phyloP scores from a whole-genome alignment of 2,797 vertebrate genomes.

The Muscicapa striata region DNA sequence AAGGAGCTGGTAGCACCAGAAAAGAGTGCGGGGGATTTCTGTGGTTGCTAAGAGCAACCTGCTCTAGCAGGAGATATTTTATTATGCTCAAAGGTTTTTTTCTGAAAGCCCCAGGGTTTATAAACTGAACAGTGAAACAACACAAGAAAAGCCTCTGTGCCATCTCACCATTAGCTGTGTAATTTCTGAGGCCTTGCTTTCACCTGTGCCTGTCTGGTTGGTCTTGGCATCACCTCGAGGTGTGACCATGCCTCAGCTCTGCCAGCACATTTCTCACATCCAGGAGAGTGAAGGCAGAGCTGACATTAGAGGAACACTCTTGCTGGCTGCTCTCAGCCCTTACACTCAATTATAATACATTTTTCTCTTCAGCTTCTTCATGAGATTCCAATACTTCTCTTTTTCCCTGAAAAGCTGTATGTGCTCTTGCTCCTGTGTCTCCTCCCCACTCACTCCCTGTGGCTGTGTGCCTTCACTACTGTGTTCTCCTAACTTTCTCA shows the following conservation, averaged over 20 bases:
- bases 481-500: background rate
- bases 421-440: background rate
- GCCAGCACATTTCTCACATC: fast-evolving
- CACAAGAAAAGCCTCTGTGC: background rate
- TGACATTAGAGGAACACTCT: background rate
- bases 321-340: background rate
- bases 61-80: background rate
- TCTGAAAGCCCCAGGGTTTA: background rate
- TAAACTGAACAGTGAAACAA: background rate
- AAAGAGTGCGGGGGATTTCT: background rate
- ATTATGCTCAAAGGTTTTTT: background rate
- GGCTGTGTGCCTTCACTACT: fast-evolving
- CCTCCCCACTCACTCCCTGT: fast-evolving
- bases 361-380: background rate
- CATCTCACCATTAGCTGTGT: background rate
- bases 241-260: background rate
- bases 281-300: background rate
- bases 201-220: fast-evolving
- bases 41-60: background rate
- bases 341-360: background rate
- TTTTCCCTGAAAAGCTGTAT: background rate
- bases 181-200: background rate
- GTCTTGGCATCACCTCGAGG: background rate
- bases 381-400: background rate
- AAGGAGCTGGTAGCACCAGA: background rate